phyloP scores from a whole-genome alignment of 2,113 vertebrate genomes.

The Mesocricetus auratus region DNA sequence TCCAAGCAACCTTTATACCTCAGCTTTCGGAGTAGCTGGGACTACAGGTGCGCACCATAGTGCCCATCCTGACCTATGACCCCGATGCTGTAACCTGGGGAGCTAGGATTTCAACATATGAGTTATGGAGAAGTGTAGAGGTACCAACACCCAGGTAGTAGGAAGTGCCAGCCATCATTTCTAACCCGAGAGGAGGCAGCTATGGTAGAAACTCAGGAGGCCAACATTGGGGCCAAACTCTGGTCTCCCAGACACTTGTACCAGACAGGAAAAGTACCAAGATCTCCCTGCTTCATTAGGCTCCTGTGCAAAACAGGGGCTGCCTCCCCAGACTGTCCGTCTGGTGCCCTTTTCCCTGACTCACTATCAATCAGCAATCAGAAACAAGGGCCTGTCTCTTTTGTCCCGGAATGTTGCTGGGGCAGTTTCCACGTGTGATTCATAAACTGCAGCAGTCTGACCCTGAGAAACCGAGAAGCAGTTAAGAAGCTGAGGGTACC shows the following conservation, averaged over 20 bases:
- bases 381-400: not conserved
- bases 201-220: not conserved
- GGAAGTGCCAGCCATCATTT: not conserved
- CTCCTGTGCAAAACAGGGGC: not conserved
- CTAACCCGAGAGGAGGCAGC: not conserved
- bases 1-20: not conserved
- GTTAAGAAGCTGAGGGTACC: not conserved
- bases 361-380: not conserved
- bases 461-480: not conserved
- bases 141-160: not conserved
- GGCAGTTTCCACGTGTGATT: slow-evolving; percentile 54
- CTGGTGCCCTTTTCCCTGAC: not conserved
- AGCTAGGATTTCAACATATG: not conserved
- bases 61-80: not conserved
- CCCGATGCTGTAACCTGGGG: not conserved
- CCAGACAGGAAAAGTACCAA: not conserved
- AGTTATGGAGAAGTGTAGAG: not conserved
- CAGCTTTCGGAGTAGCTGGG: not conserved
- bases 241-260: not conserved
- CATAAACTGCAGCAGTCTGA: not conserved
- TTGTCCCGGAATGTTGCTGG: slow-evolving; percentile 36
- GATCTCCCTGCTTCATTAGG: not conserved
- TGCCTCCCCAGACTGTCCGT: not conserved
- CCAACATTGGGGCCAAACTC: not conserved
- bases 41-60: not conserved